A percentile compares a stretch with the other conserved stretches of the same genome.
Evolutionary conservation across 2,797 vertebrate genomes (phyloP).

Genomic region (Ptychadena robeensis): DNA sequence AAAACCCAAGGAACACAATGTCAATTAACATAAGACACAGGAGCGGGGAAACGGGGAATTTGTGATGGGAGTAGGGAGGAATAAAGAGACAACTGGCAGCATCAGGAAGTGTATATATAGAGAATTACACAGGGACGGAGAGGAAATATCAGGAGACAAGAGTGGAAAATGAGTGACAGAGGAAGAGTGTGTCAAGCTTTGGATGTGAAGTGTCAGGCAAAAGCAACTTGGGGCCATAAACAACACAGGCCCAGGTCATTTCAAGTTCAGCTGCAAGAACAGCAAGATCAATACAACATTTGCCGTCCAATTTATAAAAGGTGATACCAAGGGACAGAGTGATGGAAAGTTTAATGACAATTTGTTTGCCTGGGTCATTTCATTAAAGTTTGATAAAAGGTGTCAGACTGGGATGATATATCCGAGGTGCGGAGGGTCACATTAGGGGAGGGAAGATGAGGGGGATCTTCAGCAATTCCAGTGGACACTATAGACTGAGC

Average conservation of each 20-base stretch:
- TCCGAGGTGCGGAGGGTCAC: slow-evolving; percentile 77
- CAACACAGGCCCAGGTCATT: slow-evolving; percentile 85
- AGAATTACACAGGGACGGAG: background rate
- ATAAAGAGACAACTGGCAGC: background rate
- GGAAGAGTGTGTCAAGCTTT: slow-evolving; percentile 78
- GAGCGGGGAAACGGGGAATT: too few relatives aligned
- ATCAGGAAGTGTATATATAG: background rate
- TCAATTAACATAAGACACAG: background rate
- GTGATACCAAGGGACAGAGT: slow-evolving; percentile 85
- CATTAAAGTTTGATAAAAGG: slow-evolving; percentile 88
- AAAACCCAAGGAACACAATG: background rate
- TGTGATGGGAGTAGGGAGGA: too few relatives aligned
- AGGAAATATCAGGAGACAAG: slow-evolving; percentile 14
- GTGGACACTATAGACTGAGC: slow-evolving; percentile 14
- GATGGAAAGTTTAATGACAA: slow-evolving; percentile 91
- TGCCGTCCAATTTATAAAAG: slow-evolving; percentile 92
- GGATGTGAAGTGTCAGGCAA: slow-evolving; percentile 84
- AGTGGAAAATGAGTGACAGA: slow-evolving; percentile 67
- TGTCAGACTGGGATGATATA: slow-evolving; percentile 84
- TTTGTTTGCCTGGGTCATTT: slow-evolving; percentile 88
- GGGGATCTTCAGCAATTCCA: slow-evolving; percentile 24
- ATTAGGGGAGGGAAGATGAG: slow-evolving; percentile 63
- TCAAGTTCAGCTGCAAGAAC: slow-evolving; percentile 90
- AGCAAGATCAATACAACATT: slow-evolving; percentile 90
- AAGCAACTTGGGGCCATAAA: slow-evolving; percentile 87